Evolutionary conservation across 2,113 vertebrate genomes (phyloP).

Genomic region (Sebastes schlegelii): DNA sequence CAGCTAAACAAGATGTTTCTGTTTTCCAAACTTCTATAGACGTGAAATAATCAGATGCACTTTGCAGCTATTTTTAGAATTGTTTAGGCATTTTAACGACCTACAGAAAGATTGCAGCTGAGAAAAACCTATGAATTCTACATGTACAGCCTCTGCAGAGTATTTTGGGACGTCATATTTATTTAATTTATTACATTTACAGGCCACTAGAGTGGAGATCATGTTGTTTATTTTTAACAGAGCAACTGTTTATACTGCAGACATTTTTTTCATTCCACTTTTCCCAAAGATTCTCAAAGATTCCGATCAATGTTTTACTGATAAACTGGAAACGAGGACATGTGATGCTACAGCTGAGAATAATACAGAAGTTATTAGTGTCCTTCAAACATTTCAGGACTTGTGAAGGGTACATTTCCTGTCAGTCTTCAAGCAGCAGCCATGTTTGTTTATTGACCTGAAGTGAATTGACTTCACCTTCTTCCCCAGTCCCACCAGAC

Average conservation of each 20-base stretch:
- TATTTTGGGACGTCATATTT: too few relatives aligned
- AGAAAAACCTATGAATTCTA: background rate
- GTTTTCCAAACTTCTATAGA: conserved; percentile 6
- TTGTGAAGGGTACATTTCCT: background rate
- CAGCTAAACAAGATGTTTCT: conserved; percentile 4
- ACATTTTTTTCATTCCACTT: background rate
- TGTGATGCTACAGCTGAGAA: background rate
- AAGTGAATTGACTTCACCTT: background rate
- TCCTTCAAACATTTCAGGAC: background rate
- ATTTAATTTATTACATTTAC: background rate
- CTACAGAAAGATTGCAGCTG: background rate
- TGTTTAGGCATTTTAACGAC: background rate
- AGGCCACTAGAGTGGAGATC: background rate
- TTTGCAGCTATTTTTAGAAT: background rate
- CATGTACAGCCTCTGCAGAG: background rate
- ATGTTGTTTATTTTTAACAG: background rate
- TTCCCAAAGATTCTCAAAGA: background rate
- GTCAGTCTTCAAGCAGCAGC: background rate
- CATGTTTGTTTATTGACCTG: conserved; percentile 7
- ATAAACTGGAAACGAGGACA: background rate
- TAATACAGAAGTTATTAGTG: background rate
- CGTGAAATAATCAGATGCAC: background rate
- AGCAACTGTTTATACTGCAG: background rate
- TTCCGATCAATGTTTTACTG: background rate
- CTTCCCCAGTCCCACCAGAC: background rate